A percentile compares a stretch with the other conserved stretches of the same genome.
These are phyloP conservation scores for Parnassius mnemosyne DNA, from an alignment of 2,888 invertebrate species.

Conservation along the genomic window DNA sequence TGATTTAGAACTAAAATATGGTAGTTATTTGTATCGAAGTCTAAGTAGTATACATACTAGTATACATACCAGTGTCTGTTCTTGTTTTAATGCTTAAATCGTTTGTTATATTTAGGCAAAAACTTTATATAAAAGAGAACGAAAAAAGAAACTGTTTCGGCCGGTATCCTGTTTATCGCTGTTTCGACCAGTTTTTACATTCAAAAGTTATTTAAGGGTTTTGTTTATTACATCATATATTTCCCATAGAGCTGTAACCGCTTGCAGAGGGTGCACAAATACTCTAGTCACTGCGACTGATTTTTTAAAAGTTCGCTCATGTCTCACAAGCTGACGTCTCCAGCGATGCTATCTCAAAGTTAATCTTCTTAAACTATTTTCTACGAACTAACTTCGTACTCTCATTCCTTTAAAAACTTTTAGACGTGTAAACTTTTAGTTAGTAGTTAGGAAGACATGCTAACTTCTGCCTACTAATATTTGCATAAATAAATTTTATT, in stretches of 20 bases:
- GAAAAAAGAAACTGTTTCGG: conserved; percentile 1
- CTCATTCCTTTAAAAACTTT: conserved; percentile 16
- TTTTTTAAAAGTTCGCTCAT: conserved; percentile 16
- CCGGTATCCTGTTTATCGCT: conserved; percentile 13
- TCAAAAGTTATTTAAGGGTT: conserved; percentile 15
- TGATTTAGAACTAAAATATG: too few relatives aligned
- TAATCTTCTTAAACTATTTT: conserved; percentile 12
- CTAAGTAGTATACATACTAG: too few relatives aligned
- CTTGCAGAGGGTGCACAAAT: background rate
- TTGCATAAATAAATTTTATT: background rate
- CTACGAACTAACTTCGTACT: conserved; percentile 14
- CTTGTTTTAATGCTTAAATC: too few relatives aligned
- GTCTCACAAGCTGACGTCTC: conserved; percentile 19
- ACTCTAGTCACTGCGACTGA: background rate
- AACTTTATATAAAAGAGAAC: too few relatives aligned
- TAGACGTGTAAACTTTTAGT: conserved; percentile 7
- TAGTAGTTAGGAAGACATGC: conserved; percentile 7
- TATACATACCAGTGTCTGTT: too few relatives aligned
- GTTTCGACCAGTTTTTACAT: conserved; percentile 10
- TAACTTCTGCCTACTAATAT: background rate
- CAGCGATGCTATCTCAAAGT: conserved; percentile 6
- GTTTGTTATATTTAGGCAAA: too few relatives aligned
- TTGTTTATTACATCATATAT: conserved; percentile 23
- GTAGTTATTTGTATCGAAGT: too few relatives aligned
- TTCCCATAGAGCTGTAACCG: conserved; percentile 1